Evolutionary conservation across 2,888 invertebrate genomes (phyloP).

Genomic region (Meta bourneti): DNA sequence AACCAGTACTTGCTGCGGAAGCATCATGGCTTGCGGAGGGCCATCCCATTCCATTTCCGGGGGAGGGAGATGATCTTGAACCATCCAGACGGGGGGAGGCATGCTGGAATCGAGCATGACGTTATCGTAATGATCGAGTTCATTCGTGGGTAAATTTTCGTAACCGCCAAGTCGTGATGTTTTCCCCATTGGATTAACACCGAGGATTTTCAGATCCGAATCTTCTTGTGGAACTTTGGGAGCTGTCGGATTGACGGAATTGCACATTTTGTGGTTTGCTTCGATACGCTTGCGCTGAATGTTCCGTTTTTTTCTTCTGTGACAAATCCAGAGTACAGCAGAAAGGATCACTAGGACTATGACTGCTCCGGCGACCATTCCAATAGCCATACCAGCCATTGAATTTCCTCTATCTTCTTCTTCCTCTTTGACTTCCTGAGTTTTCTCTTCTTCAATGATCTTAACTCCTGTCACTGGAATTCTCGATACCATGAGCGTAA

Average conservation of each 20-base stretch:
- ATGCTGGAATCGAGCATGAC: conserved; percentile 47
- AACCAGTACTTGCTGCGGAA: conserved; percentile 48
- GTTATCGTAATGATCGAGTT: conserved; percentile 71
- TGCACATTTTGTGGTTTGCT: conserved; percentile 72
- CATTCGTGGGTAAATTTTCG: conserved; percentile 73
- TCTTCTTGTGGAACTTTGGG: conserved; percentile 72
- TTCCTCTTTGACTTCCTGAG: conserved; percentile 76
- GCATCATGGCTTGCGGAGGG: conserved; percentile 53
- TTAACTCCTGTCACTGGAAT: conserved; percentile 75
- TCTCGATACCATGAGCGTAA: conserved; percentile 75
- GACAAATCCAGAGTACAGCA: conserved; percentile 70
- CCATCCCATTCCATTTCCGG: conserved; percentile 69
- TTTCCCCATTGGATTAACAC: conserved; percentile 67
- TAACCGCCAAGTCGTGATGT: conserved; percentile 63
- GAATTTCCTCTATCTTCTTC: conserved; percentile 72
- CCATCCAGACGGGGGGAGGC: conserved; percentile 74
- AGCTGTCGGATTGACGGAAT: conserved; percentile 67
- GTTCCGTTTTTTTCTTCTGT: conserved; percentile 61
- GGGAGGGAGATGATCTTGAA: conserved; percentile 70
- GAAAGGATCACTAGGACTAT: conserved; percentile 70
- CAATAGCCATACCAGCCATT: conserved; percentile 75
- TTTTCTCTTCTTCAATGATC: conserved; percentile 75
- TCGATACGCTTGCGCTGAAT: conserved; percentile 69
- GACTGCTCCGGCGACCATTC: conserved; percentile 71
- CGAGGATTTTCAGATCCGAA: conserved; percentile 72